Evolutionary conservation across 2,888 invertebrate species (phyloP).

Genomic region (Entomobrya multifasciata): DNA sequence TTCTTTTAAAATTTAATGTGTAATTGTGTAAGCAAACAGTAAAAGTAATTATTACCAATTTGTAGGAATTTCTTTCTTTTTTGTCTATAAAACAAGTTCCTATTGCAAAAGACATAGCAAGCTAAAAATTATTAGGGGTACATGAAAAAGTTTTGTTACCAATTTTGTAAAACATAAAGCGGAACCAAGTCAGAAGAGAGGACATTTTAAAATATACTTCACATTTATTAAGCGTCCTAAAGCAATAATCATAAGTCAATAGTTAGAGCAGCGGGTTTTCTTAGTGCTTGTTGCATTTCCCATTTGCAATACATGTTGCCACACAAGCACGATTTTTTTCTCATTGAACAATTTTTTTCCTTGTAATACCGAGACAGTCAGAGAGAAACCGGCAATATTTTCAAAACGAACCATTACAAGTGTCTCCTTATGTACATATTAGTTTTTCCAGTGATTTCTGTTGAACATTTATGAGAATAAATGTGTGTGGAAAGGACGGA

Average conservation of each 20-base stretch:
- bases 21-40: slow-evolving; percentile 24
- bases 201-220: too few relatives aligned
- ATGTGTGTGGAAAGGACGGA: slow-evolving; percentile 64
- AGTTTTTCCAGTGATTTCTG: slow-evolving; percentile 68
- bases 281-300: background rate
- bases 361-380: slow-evolving; percentile 3
- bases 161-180: slow-evolving; percentile 64
- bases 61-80: slow-evolving; percentile 28
- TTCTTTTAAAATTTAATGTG: background rate
- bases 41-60: slow-evolving; percentile 39
- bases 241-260: slow-evolving; percentile 65
- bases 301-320: background rate
- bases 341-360: background rate
- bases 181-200: too few relatives aligned
- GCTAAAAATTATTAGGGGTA: slow-evolving; percentile 50
- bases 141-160: slow-evolving; percentile 59
- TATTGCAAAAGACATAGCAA: background rate
- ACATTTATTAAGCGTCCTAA: slow-evolving; percentile 47
- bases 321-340: slow-evolving; percentile 14
- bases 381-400: slow-evolving; percentile 50
- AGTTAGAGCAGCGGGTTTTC: background rate
- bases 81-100: slow-evolving; percentile 1
- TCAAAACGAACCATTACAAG: slow-evolving; percentile 63
- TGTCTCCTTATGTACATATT: slow-evolving; percentile 69
- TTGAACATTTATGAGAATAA: slow-evolving; percentile 57